Percentiles rank a stretch among this genome's conserved stretches.
Conservation (phyloP, 2,113 vertebrate species). For the Haemorhous mexicanus region DNA sequence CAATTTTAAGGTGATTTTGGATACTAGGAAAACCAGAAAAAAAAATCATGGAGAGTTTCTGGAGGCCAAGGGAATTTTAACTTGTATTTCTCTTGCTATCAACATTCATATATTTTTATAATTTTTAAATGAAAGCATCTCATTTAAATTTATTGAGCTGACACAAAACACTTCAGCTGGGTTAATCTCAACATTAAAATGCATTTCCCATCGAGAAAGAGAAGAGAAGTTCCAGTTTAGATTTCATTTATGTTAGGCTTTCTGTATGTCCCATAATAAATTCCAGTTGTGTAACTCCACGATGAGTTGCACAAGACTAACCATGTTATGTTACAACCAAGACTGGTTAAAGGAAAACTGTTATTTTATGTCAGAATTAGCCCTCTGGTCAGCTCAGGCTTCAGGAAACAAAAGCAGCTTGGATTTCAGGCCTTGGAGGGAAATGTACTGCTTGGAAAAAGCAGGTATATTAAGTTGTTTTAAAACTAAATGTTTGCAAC, state of each 20-base stretch:
- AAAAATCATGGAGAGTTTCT: neutral
- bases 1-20: neutral
- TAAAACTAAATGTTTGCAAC: conserved; percentile 8
- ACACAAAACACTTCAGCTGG: neutral
- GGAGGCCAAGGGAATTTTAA: neutral
- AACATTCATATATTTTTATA: neutral
- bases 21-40: neutral
- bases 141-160: neutral
- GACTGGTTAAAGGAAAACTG: neutral
- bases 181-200: neutral
- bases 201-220: neutral
- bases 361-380: neutral
- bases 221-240: neutral
- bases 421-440: neutral
- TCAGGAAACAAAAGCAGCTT: neutral
- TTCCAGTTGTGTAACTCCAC: neutral
- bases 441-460: neutral
- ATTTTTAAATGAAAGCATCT: neutral
- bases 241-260: neutral
- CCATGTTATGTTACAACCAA: neutral
- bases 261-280: neutral
- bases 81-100: neutral
- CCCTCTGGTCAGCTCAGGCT: neutral
- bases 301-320: neutral
- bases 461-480: neutral